These are phyloP conservation scores for Apistogramma diplotaenia DNA, from an alignment of 2,113 vertebrate species.

Conservation along the genomic window DNA sequence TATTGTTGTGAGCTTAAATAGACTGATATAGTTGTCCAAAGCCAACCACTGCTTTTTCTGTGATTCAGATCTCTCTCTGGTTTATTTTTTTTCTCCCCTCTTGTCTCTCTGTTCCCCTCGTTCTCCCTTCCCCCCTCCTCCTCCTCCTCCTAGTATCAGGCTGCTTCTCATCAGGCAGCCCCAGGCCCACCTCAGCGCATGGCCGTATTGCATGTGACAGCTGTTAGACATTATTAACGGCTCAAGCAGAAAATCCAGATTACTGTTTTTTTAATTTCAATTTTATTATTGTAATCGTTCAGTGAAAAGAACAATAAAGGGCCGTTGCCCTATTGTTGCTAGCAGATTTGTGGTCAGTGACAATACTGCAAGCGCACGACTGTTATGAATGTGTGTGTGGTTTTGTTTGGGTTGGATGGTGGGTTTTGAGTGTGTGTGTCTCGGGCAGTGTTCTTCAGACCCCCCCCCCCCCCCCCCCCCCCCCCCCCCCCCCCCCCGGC, in stretches of 20 bases:
- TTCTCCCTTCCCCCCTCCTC: not conserved
- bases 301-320: conserved; percentile 57
- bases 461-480: not conserved
- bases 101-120: not conserved
- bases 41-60: conserved; percentile 40
- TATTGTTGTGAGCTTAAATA: conserved; percentile 12
- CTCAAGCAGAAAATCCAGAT: conserved; percentile 79
- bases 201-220: conserved; percentile 71
- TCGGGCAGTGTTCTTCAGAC: conserved; percentile 38
- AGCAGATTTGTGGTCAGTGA: conserved; percentile 56
- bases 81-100: not conserved
- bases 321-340: conserved; percentile 62
- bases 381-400: conserved; percentile 13
- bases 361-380: conserved; percentile 19
- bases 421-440: conserved; percentile 12
- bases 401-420: conserved; percentile 21
- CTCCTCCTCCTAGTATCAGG: conserved; percentile 42
- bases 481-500: not conserved
- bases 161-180: conserved; percentile 62
- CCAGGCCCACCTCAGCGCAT: conserved; percentile 60
- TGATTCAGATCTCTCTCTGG: conserved; percentile 35
- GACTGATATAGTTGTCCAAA: conserved; percentile 38
- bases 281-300: conserved; percentile 74
- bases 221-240: conserved; percentile 79
- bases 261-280: conserved; percentile 76